Percentiles rank a stretch among this genome's conserved stretches.
Conservation (phyloP, 92 coral and sea anemone species). For the Siderastrea radians region DNA sequence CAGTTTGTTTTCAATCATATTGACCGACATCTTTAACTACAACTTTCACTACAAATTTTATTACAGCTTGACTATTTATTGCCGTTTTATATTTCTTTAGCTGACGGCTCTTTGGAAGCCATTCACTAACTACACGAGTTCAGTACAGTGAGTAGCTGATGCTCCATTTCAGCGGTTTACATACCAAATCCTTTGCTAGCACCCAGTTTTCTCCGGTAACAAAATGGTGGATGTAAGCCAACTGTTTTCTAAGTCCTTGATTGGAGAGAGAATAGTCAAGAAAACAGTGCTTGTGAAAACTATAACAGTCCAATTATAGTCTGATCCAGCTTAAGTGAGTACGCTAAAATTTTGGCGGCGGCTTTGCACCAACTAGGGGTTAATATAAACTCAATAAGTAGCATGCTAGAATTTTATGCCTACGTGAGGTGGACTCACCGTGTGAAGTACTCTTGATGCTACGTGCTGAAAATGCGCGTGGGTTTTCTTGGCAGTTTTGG, state of each 20-base stretch:
- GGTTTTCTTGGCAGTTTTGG: neutral
- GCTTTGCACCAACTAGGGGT: neutral
- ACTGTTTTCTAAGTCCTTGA: neutral
- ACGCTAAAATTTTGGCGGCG: neutral
- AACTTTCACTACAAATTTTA: neutral
- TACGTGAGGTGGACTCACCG: neutral
- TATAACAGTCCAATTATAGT: neutral
- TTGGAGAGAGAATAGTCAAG: neutral
- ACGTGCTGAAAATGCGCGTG: constrained; percentile 1
- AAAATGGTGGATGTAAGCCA: constrained; percentile 4
- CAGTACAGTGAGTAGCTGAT: neutral
- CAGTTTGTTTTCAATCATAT: no score
- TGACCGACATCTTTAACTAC: neutral
- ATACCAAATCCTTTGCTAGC: neutral
- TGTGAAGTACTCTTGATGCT: neutral
- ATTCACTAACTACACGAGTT: no score
- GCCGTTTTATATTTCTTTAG: neutral
- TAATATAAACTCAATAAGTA: neutral
- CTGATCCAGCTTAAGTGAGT: neutral
- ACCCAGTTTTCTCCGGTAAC: constrained; percentile 22
- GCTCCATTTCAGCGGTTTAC: constrained; percentile 20
- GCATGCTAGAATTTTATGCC: neutral
- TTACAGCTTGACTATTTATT: neutral
- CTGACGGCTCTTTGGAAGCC: neutral
- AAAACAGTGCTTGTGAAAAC: neutral